Percentiles rank a stretch among this genome's conserved stretches.
Evolutionary conservation across 2,113 vertebrate genomes (phyloP).

Genomic region (Pluvialis apricaria): DNA sequence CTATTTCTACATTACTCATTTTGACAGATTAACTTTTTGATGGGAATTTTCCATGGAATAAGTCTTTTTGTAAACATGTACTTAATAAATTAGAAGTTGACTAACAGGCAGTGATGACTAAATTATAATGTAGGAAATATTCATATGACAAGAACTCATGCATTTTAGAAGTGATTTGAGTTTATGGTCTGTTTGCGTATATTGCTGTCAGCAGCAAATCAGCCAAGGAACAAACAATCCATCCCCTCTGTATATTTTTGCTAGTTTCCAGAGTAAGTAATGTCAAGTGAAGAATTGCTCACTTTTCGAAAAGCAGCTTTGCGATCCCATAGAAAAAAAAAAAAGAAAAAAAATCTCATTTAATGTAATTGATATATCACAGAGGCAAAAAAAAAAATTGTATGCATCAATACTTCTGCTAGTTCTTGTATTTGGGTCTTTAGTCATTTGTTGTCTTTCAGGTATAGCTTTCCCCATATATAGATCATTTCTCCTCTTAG

Average conservation of each 20-base stretch:
- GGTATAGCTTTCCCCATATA: not conserved
- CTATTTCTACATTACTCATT: not conserved
- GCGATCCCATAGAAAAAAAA: not conserved
- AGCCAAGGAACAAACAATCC: not conserved
- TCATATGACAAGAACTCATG: not conserved
- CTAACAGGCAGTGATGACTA: slow-evolving; percentile 21
- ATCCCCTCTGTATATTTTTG: not conserved
- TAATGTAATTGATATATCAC: not conserved
- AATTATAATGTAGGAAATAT: slow-evolving; percentile 27
- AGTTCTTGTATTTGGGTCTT: not conserved
- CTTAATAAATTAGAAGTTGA: slow-evolving; percentile 16
- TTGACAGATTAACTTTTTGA: slow-evolving; percentile 32
- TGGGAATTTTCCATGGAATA: not conserved
- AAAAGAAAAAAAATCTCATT: not conserved
- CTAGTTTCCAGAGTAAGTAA: not conserved
- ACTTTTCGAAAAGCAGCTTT: not conserved
- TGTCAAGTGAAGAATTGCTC: not conserved
- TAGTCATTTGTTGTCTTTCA: not conserved
- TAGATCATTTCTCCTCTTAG: not conserved
- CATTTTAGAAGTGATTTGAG: not conserved
- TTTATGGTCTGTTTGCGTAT: not conserved
- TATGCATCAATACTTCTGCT: not conserved
- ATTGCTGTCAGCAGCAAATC: not conserved
- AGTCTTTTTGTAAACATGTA: not conserved
- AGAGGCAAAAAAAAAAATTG: not conserved